Evolutionary conservation across 1,140 invertebrate genomes (phyloP).

Genomic region (Melitaea cinxia): DNA sequence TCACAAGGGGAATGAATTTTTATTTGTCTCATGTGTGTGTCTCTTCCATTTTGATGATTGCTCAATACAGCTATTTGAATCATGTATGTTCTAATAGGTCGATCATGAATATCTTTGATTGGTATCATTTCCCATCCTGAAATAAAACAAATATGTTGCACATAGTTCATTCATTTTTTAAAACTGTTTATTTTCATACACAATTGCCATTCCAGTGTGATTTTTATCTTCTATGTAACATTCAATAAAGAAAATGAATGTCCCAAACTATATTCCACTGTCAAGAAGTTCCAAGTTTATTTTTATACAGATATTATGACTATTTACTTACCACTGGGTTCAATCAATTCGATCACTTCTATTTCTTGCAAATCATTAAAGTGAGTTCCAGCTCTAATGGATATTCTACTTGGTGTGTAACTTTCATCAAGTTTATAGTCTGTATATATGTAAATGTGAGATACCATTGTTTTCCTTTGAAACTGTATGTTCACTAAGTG

Average conservation of each 20-base stretch:
- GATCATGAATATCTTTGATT: conserved; percentile 93
- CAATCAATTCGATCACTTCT: conserved; percentile 96
- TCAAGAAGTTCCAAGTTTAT: too few relatives aligned
- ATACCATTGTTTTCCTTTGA: conserved; percentile 96
- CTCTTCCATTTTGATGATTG: conserved; percentile 99
- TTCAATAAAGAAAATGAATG: too few relatives aligned
- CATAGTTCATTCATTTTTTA: not conserved
- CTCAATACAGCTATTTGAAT: conserved; percentile 98
- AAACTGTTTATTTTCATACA: too few relatives aligned
- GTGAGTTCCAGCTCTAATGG: conserved; percentile 96
- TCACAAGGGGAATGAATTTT: conserved; percentile 97
- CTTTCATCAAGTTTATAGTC: conserved; percentile 99
- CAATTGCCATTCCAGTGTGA: too few relatives aligned
- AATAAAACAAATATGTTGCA: conserved; percentile 41
- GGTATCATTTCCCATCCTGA: conserved; percentile 96
- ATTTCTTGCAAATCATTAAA: conserved; percentile 99
- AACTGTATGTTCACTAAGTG: conserved; percentile 99
- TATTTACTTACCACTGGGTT: conserved; percentile 88
- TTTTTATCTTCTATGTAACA: too few relatives aligned
- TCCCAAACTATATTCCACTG: too few relatives aligned
- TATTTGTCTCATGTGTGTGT: conserved; percentile 98
- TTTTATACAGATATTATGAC: too few relatives aligned
- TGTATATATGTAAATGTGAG: conserved; percentile 97
- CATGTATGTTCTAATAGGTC: conserved; percentile 96
- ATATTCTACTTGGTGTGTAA: conserved; percentile 98